Percentiles rank a stretch among this genome's conserved stretches.
These are phyloP conservation scores for Drymodes brunneopygia DNA, from an alignment of 2,113 vertebrate genomes.

Conservation along the genomic window DNA sequence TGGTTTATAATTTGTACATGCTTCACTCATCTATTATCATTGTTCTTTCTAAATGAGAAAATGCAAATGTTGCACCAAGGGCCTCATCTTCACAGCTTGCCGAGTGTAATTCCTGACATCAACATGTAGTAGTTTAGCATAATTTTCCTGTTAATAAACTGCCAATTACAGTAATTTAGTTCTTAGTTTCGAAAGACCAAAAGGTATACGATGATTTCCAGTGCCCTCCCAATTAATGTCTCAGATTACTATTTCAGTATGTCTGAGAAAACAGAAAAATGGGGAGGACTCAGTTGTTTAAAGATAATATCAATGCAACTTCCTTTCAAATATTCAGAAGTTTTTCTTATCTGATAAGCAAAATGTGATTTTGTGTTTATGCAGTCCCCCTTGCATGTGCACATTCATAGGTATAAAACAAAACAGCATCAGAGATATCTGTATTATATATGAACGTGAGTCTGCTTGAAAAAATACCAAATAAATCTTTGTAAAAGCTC, in stretches of 20 bases:
- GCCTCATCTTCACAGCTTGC: slow-evolving; percentile 62
- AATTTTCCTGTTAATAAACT: slow-evolving; percentile 89
- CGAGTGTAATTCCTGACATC: slow-evolving; percentile 77
- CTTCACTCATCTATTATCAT: slow-evolving; percentile 76
- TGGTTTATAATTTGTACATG: slow-evolving; percentile 66
- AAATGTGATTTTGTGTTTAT: neutral
- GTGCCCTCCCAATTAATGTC: neutral
- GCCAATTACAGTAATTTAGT: slow-evolving; percentile 85
- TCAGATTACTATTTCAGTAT: slow-evolving; percentile 53
- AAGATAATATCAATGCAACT: slow-evolving; percentile 32
- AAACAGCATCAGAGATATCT: neutral
- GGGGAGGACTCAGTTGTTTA: slow-evolving; percentile 24
- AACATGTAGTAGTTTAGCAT: slow-evolving; percentile 81
- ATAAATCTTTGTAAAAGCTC: neutral
- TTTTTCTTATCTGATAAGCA: slow-evolving; percentile 32
- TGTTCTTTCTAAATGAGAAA: slow-evolving; percentile 81
- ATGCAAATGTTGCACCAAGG: slow-evolving; percentile 76
- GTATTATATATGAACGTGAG: neutral
- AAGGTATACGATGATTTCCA: slow-evolving; percentile 7
- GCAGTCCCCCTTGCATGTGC: neutral
- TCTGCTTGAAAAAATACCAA: neutral
- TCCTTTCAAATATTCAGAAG: slow-evolving; percentile 26
- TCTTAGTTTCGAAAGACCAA: slow-evolving; percentile 57
- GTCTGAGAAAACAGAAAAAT: slow-evolving; percentile 62
- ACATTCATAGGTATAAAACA: neutral